These are phyloP conservation scores for Aquatica leii DNA, from an alignment of 2,888 invertebrate genomes.

Conservation along the genomic window DNA sequence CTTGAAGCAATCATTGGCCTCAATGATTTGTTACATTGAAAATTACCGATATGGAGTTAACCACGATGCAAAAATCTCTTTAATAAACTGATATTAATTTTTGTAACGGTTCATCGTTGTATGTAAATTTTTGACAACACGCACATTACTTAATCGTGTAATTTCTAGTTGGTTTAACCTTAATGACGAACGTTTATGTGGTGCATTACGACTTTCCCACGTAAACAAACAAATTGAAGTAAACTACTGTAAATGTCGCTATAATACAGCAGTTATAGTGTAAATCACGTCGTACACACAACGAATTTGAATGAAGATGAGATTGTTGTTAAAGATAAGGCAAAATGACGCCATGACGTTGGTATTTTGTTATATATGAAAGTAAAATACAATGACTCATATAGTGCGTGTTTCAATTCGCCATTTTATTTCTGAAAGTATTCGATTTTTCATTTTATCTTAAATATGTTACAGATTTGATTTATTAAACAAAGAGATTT, in stretches of 20 bases:
- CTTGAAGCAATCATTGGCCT: conserved; percentile 21
- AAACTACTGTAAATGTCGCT: conserved; percentile 21
- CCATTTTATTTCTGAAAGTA: conserved; percentile 10
- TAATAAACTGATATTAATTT: conserved; percentile 3
- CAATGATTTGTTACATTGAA: conserved; percentile 22
- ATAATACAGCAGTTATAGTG: conserved; percentile 36
- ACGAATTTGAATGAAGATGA: conserved; percentile 39
- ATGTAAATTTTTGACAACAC: too few relatives aligned
- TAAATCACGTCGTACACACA: conserved; percentile 37
- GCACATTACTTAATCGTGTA: too few relatives aligned
- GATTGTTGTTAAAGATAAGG: conserved; percentile 35
- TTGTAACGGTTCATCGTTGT: background rate
- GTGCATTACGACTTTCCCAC: conserved; percentile 27
- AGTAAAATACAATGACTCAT: conserved; percentile 26
- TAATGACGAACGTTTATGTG: too few relatives aligned
- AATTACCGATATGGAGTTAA: conserved; percentile 23
- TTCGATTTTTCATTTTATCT: conserved; percentile 3
- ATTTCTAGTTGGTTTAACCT: too few relatives aligned
- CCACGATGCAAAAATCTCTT: background rate
- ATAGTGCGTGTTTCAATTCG: conserved; percentile 16
- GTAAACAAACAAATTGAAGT: conserved; percentile 28
- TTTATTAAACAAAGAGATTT: conserved; percentile 24
- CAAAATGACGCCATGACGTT: conserved; percentile 34
- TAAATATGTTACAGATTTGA: background rate
- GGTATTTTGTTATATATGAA: conserved; percentile 26